Conservation (phyloP, 2,113 vertebrate genomes). For the Tonatia bakeri region DNA sequence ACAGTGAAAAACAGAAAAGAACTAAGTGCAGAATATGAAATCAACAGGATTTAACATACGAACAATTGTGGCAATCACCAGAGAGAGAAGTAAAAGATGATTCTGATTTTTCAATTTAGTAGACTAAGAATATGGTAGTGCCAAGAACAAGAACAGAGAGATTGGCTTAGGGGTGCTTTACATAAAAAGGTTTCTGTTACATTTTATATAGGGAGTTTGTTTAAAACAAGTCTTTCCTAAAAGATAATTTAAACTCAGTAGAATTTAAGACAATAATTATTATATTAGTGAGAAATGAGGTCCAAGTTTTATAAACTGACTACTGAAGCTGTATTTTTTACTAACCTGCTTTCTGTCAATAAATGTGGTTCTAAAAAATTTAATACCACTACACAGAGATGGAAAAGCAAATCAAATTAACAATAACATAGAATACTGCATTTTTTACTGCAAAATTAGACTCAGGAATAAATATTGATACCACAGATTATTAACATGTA, state of each 20-base stretch:
- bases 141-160: not conserved
- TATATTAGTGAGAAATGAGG: not conserved
- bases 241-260: not conserved
- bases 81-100: not conserved
- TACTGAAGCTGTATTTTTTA: conserved; percentile 20
- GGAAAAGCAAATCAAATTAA: not conserved
- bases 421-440: not conserved
- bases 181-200: not conserved
- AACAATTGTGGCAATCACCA: not conserved
- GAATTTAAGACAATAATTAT: not conserved
- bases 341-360: not conserved
- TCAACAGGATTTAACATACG: not conserved
- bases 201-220: not conserved
- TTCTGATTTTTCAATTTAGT: not conserved
- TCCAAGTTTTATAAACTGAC: not conserved
- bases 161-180: not conserved
- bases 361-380: not conserved
- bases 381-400: not conserved
- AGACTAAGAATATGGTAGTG: not conserved
- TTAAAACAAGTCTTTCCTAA: not conserved
- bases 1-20: not conserved
- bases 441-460: conserved; percentile 1
- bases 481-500: not conserved
- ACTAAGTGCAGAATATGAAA: not conserved
- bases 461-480: not conserved